Evolutionary conservation across 2,113 vertebrate species (phyloP), one percentile per base, ranked within the genome.

Genomic region (Paramormyrops kingsleyae): DNA sequence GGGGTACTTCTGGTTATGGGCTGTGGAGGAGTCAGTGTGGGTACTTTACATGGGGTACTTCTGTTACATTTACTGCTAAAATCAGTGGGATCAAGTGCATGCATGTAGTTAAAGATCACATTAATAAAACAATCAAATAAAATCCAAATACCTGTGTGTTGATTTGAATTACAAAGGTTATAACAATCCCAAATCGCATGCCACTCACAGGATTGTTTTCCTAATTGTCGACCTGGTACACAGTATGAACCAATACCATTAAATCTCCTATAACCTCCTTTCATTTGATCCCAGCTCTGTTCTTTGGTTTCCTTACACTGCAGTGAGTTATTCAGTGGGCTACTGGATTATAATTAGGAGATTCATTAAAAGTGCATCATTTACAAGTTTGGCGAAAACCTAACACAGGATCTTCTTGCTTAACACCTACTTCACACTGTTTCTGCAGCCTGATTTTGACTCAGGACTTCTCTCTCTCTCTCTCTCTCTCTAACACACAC

Each of bases 61-160:
- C 35, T 39, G 27, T 27, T 49, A 27, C 85, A 83, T 80, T 88
- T 42, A 24, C 4, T 56, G 49, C 35, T 56, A 31, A 62, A n/a
- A 62, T 62, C 56, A 62, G 56, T 62, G 56, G 56, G 56, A 62
- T 62, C 56, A n/a, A 62, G 56, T 62, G 2, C 10, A 62, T 62
- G 24, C n/a, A n/a, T n/a, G 87, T 24, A 24, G 52, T 10, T 44
- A 52, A 87, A 52, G 49, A 53, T 50, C 15, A 31, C 21, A 86
- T 84, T 85, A 90, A 90, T 31, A 5, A n/a, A 89, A 46, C 46
- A 90, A 27, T 24, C 87, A 88, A 50, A 85, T 31, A 74, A 19
- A 39, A 74, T 13, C 90, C 88, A 66, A 56, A 17, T 31, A 74
- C 21, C 21, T 13, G 62, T 35, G 27, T 46, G 24, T 70, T 12